A percentile compares a stretch with the other conserved stretches of the same genome.
Conservation (phyloP, 2,113 vertebrate genomes). For the Nothocercus nigrocapillus region DNA sequence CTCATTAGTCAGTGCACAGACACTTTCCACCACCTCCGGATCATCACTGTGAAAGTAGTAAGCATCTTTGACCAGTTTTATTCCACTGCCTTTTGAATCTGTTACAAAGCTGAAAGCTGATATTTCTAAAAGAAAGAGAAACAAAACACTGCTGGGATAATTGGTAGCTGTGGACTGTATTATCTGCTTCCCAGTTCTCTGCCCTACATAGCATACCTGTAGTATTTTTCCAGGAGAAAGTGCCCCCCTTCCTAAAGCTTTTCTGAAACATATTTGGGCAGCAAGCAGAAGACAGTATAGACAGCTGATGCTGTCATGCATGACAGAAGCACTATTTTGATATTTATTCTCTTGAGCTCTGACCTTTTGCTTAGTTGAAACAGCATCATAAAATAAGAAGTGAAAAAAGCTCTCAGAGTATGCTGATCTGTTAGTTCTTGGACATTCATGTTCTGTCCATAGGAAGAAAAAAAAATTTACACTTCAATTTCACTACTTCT, state of each 20-base stretch:
- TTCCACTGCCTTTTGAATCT: slow-evolving; percentile 11
- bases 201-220: background rate
- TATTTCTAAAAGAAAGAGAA: slow-evolving; percentile 65
- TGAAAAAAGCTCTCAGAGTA: background rate
- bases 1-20: slow-evolving; percentile 69
- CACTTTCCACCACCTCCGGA: slow-evolving; percentile 59
- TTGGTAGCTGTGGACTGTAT: background rate
- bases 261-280: background rate
- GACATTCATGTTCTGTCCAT: background rate
- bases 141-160: background rate
- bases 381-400: background rate
- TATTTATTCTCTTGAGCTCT: background rate
- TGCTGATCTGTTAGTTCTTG: background rate
- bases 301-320: background rate
- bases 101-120: slow-evolving; percentile 58
- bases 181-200: background rate
- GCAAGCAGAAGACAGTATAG: background rate
- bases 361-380: background rate
- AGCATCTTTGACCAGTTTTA: slow-evolving; percentile 38
- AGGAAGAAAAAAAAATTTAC: background rate
- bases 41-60: slow-evolving; percentile 46
- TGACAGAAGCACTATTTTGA: background rate
- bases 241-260: background rate
- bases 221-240: background rate
- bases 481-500: background rate